Evolutionary conservation across 2,888 invertebrate genomes (phyloP).

Genomic region (Nomada lathburiana): DNA sequence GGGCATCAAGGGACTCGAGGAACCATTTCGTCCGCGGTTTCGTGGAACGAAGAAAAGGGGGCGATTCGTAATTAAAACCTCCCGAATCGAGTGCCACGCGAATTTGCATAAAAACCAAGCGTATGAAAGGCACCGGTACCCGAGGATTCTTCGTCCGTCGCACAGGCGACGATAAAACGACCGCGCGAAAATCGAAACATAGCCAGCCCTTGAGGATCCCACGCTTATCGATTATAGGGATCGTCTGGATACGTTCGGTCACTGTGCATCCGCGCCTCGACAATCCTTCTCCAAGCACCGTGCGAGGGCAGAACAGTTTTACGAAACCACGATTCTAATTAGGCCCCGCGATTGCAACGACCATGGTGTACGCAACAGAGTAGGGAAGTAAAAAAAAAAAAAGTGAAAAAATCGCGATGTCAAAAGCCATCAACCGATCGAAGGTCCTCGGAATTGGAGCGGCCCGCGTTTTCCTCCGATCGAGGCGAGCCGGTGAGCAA

Average conservation of each 20-base stretch:
- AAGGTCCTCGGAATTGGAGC: neutral
- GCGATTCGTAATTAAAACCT: neutral
- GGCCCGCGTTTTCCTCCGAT: neutral
- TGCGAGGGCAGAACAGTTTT: neutral
- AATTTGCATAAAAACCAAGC: neutral
- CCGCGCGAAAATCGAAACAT: constrained; percentile 38
- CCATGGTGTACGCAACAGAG: too few species aligned
- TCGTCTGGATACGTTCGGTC: constrained; percentile 8
- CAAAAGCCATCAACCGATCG: neutral
- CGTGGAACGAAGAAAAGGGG: neutral
- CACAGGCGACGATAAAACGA: constrained; percentile 12
- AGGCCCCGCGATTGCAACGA: too few species aligned
- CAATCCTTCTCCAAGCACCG: neutral
- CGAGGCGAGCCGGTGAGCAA: constrained; percentile 27
- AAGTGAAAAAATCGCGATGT: neutral
- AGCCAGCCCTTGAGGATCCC: neutral
- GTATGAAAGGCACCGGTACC: neutral
- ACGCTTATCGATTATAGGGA: neutral
- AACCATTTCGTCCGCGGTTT: neutral
- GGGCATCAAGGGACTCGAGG: neutral
- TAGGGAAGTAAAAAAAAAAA: neutral
- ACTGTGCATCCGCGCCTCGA: neutral
- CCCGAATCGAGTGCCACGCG: neutral
- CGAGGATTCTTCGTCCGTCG: constrained; percentile 21
- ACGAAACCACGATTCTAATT: too few species aligned